phyloP scores from a whole-genome alignment of 2,797 vertebrate genomes.

The Thripadectes ignobilis region DNA sequence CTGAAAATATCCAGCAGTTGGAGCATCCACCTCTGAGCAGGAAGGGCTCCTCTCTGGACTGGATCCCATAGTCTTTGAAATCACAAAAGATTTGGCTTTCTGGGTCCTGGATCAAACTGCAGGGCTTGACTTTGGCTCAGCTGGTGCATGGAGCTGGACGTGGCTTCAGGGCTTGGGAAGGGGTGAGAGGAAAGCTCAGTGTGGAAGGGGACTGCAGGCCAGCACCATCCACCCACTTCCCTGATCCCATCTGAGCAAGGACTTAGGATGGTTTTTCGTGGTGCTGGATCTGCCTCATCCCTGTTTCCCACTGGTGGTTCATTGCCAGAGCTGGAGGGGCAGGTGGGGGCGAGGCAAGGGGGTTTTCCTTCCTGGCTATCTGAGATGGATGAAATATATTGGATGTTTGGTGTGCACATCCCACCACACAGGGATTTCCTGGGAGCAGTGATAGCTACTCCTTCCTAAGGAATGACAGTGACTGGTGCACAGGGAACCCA shows the following conservation, averaged over 20 bases:
- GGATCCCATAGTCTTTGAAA: not conserved
- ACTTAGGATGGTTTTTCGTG: not conserved
- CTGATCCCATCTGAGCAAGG: not conserved
- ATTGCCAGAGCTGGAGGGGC: not conserved
- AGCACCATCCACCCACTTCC: not conserved
- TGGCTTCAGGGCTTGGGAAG: not conserved
- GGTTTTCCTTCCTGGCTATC: not conserved
- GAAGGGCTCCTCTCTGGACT: not conserved
- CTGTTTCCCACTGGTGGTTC: not conserved
- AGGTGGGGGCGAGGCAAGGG: not conserved
- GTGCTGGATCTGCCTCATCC: not conserved
- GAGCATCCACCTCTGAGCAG: not conserved
- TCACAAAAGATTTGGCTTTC: not conserved
- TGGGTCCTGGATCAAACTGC: not conserved
- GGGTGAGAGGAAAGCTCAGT: not conserved
- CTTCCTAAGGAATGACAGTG: not conserved
- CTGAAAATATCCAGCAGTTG: slow-evolving; percentile 6
- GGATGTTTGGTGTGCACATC: not conserved
- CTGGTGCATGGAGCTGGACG: fast-evolving
- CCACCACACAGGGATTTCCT: not conserved
- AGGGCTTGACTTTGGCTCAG: not conserved
- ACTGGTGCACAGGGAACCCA: fast-evolving
- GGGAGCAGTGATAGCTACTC: not conserved
- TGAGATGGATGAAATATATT: not conserved
- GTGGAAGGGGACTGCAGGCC: not conserved